phyloP scores from a whole-genome alignment of 1,140 invertebrate species.

The Drosophila tropicalis region DNA sequence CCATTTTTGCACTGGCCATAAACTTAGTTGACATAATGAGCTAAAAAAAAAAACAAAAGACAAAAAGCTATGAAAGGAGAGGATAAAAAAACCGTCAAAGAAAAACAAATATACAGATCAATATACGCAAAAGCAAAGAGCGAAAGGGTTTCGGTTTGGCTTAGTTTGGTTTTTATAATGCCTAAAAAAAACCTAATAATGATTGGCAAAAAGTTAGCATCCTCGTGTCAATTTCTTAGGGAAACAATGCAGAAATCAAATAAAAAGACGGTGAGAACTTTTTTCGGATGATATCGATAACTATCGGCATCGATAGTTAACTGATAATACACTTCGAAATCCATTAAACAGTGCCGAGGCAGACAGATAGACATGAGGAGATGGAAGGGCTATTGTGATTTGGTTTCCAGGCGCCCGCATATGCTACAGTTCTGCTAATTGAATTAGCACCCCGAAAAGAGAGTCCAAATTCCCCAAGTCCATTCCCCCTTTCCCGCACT shows the following conservation, averaged over 20 bases:
- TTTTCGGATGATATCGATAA: neutral
- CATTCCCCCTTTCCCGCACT: neutral
- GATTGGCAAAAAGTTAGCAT: neutral
- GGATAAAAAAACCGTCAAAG: neutral
- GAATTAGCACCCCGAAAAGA: constrained; percentile 7
- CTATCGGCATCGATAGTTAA: neutral
- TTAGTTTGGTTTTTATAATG: constrained; percentile 5
- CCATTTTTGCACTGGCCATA: neutral
- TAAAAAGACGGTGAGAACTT: neutral
- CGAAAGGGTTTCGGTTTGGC: neutral
- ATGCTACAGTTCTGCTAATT: neutral
- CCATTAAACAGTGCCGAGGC: too few relatives aligned
- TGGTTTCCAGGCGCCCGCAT: neutral
- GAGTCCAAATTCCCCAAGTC: neutral
- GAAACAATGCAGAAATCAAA: neutral
- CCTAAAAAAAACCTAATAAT: neutral
- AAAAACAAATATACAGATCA: constrained; percentile 1
- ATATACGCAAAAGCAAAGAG: neutral
- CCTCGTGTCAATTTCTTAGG: neutral
- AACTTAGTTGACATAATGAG: constrained; percentile 10
- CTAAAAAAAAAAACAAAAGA: neutral
- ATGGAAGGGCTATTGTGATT: too few relatives aligned
- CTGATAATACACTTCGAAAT: too few relatives aligned
- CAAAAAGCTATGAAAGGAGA: neutral
- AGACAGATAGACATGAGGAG: too few relatives aligned